Evolutionary conservation across 2,888 invertebrate genomes (phyloP).

Genomic region (Lissocephala sabroskyi): DNA sequence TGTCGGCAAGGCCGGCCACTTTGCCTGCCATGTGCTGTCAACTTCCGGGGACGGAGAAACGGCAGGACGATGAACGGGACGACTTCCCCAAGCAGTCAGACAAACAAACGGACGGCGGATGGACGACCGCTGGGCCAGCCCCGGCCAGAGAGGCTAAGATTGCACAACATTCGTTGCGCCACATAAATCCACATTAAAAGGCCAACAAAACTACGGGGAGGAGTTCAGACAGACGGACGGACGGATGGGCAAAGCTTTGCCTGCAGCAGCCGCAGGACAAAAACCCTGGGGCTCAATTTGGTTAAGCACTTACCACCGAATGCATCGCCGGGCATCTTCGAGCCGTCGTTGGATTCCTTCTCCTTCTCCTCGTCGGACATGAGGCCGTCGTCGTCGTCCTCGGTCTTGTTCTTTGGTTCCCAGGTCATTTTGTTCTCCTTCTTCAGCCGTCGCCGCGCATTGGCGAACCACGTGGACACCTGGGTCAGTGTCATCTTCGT

Average conservation of each 20-base stretch:
- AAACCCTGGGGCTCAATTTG: neutral
- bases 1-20: conserved; percentile 39
- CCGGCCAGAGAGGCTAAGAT: too few relatives aligned
- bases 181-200: conserved; percentile 68
- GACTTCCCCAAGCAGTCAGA: conserved; percentile 52
- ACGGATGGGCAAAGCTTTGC: neutral
- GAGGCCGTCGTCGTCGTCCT: conserved; percentile 88
- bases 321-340: conserved; percentile 73
- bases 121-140: too few relatives aligned
- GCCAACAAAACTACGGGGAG: conserved; percentile 46
- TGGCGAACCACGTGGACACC: conserved; percentile 98
- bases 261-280: neutral
- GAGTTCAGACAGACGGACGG: too few relatives aligned
- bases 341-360: conserved; percentile 81
- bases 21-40: conserved; percentile 65
- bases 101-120: conserved; percentile 29
- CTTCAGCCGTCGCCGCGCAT: conserved; percentile 92
- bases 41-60: conserved; percentile 67
- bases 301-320: conserved; percentile 50
- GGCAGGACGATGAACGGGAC: too few relatives aligned
- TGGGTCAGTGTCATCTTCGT: conserved; percentile 97
- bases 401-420: conserved; percentile 94
- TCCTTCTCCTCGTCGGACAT: conserved; percentile 91
- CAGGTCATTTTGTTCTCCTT: conserved; percentile 99
- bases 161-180: conserved; percentile 60